Evolutionary conservation across 1,140 invertebrate species (phyloP).

Genomic region (Epicauta chinensis): DNA sequence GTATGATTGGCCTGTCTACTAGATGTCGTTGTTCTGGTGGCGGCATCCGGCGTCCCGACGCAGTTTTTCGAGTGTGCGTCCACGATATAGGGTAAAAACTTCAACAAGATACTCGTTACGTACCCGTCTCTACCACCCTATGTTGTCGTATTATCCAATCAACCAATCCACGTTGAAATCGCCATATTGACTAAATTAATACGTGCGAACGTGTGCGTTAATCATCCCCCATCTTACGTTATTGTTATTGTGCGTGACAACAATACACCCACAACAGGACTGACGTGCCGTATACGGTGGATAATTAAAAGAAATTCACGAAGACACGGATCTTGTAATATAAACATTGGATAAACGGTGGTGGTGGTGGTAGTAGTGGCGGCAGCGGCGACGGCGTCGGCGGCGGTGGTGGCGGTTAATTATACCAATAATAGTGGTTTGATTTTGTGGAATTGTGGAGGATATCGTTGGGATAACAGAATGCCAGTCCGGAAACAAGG

Average conservation of each 20-base stretch:
- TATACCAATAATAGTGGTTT: background rate
- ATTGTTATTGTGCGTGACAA: background rate
- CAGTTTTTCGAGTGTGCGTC: slow-evolving; percentile 12
- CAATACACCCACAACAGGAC: background rate
- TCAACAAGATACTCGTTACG: no score
- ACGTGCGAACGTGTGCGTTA: background rate
- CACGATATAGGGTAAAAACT: slow-evolving; percentile 2
- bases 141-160: slow-evolving; percentile 7
- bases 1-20: background rate
- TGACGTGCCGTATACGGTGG: no score
- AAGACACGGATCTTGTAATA: no score
- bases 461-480: background rate
- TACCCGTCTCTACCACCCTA: slow-evolving; percentile 5
- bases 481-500: slow-evolving; percentile 23
- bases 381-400: no score
- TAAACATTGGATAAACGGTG: no score
- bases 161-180: slow-evolving; percentile 12
- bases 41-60: slow-evolving; percentile 12
- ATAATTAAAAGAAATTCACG: no score
- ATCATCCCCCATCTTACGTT: background rate
- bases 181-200: slow-evolving; percentile 16
- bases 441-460: background rate
- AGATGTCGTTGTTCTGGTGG: slow-evolving; percentile 1
- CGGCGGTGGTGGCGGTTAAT: no score
- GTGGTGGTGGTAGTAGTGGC: no score